Evolutionary conservation across 2,888 invertebrate species (phyloP).

Genomic region (Mesochorus sp.): DNA sequence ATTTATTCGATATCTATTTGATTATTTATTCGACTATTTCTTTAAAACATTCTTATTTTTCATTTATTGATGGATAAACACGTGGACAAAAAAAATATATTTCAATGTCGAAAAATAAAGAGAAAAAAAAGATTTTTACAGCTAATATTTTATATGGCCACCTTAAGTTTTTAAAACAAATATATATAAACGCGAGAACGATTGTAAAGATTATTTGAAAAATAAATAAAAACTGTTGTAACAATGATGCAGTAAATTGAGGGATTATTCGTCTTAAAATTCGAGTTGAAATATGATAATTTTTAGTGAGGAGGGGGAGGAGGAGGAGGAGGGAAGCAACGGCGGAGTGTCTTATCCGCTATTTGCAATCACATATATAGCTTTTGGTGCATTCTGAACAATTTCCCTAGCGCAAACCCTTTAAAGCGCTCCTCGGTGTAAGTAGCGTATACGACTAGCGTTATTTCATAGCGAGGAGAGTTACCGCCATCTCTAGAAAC

Average conservation of each 20-base stretch:
- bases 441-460: conserved; percentile 16
- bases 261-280: not conserved
- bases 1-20: too few relatives aligned
- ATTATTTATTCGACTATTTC: too few relatives aligned
- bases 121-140: too few relatives aligned
- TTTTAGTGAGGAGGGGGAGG: not conserved
- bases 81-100: too few relatives aligned
- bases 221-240: not conserved
- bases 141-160: too few relatives aligned
- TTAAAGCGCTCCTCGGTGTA: conserved; percentile 26
- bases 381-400: conserved; percentile 38
- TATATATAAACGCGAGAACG: too few relatives aligned
- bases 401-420: conserved; percentile 47
- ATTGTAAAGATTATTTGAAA: too few relatives aligned
- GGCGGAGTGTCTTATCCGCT: conserved; percentile 17
- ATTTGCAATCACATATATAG: conserved; percentile 9
- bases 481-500: conserved; percentile 29
- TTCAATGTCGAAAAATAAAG: too few relatives aligned
- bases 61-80: too few relatives aligned
- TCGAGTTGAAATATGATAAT: not conserved
- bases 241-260: not conserved
- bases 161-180: too few relatives aligned
- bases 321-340: too few relatives aligned
- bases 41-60: too few relatives aligned
- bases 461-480: conserved; percentile 39